Evolutionary conservation across 2,797 vertebrate genomes (phyloP).

Genomic region (Halcyon chelicuti): DNA sequence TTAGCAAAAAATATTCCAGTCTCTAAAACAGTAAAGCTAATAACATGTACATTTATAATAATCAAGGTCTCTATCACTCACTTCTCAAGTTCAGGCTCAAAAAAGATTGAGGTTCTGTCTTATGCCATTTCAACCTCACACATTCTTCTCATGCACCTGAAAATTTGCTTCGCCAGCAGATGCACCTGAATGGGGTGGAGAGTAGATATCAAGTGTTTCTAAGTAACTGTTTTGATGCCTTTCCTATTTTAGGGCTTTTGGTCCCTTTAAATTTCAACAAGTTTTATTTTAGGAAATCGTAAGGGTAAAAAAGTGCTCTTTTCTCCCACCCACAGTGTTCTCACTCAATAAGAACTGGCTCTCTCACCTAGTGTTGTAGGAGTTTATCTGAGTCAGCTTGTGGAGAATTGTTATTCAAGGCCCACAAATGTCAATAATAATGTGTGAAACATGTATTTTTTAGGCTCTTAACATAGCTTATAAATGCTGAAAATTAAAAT

Average conservation of each 20-base stretch:
- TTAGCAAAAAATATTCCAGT: not conserved
- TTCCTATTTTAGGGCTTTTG: constrained; percentile 29
- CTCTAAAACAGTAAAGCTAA: not conserved
- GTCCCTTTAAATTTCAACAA: constrained; percentile 16
- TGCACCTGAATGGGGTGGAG: not conserved
- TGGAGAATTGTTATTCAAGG: constrained; percentile 21
- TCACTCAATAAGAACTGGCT: constrained; percentile 42
- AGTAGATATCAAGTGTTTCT: not conserved
- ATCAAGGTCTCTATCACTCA: not conserved
- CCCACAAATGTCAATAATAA: constrained; percentile 19
- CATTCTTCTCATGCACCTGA: not conserved
- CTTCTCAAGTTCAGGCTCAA: not conserved
- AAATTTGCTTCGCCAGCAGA: not conserved
- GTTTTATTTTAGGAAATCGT: constrained; percentile 54
- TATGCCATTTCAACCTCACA: not conserved
- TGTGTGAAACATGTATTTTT: not conserved
- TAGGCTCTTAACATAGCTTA: not conserved
- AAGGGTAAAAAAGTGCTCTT: constrained; percentile 48
- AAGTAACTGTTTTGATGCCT: not conserved
- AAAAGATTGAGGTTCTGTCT: not conserved
- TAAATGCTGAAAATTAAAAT: not conserved
- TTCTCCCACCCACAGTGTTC: constrained; percentile 57
- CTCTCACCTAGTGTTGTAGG: constrained; percentile 14
- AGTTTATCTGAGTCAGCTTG: constrained; percentile 66
- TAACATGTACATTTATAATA: not conserved